These are phyloP conservation scores for Fistularia tabacaria DNA, from an alignment of 2,797 vertebrate genomes.

Conservation along the genomic window DNA sequence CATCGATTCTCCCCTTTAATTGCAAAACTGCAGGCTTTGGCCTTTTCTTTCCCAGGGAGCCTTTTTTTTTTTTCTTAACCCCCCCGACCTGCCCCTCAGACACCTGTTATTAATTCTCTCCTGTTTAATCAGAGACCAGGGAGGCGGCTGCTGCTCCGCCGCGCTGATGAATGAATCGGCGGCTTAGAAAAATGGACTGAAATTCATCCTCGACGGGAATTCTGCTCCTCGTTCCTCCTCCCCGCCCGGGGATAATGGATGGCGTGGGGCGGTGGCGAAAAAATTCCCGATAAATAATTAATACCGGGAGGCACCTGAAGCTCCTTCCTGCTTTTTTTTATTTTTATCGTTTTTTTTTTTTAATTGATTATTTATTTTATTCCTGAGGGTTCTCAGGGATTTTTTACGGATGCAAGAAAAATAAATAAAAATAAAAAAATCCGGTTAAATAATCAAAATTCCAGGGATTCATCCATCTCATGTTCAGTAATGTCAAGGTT, in stretches of 20 bases:
- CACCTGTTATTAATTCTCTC: slow-evolving; percentile 76
- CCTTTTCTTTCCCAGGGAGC: slow-evolving; percentile 31
- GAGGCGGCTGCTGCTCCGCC: slow-evolving; percentile 57
- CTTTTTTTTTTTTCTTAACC: slow-evolving; percentile 23
- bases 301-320: slow-evolving; percentile 40
- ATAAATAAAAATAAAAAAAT: too few relatives aligned
- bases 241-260: slow-evolving; percentile 64
- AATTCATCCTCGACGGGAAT: slow-evolving; percentile 66
- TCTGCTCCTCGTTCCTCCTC: slow-evolving; percentile 67
- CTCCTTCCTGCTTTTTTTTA: too few relatives aligned
- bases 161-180: slow-evolving; percentile 69
- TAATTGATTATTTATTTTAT: too few relatives aligned
- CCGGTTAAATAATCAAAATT: too few relatives aligned
- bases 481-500: too few relatives aligned
- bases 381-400: too few relatives aligned
- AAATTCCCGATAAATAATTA: slow-evolving; percentile 68
- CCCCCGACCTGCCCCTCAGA: slow-evolving; percentile 46
- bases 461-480: too few relatives aligned
- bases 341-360: too few relatives aligned
- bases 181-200: slow-evolving; percentile 62
- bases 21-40: slow-evolving; percentile 48
- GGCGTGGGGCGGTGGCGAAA: slow-evolving; percentile 40
- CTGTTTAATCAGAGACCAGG: slow-evolving; percentile 70
- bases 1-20: slow-evolving; percentile 43
- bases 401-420: too few relatives aligned